These are phyloP conservation scores for Phocides pigmalion DNA, from an alignment of 1,140 invertebrate species.

Conservation along the genomic window DNA sequence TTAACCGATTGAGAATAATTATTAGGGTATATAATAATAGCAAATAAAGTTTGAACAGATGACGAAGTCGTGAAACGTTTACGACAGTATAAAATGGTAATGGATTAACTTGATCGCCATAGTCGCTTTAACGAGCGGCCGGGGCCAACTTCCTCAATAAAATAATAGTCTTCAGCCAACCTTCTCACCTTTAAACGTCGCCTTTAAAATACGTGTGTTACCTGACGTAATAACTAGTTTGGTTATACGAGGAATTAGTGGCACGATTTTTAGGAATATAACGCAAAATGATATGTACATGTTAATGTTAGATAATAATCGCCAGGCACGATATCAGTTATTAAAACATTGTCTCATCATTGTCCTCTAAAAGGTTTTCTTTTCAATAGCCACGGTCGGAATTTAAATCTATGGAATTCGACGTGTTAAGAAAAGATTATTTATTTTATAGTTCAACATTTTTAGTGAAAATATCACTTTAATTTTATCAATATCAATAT, in stretches of 20 bases:
- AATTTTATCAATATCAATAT: too few species aligned
- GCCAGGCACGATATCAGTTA: too few species aligned
- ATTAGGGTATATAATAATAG: constrained; percentile 55
- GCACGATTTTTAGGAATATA: too few species aligned
- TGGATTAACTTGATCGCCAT: constrained; percentile 75
- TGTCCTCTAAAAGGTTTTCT: too few species aligned
- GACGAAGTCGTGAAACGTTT: constrained; percentile 74
- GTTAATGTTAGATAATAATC: too few species aligned
- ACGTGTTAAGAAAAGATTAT: too few species aligned
- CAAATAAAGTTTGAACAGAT: constrained; percentile 65
- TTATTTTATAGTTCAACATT: too few species aligned
- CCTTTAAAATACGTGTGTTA: constrained; percentile 32
- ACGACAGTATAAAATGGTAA: constrained; percentile 79
- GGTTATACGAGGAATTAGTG: background rate
- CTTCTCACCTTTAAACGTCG: constrained; percentile 38
- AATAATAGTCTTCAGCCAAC: constrained; percentile 66
- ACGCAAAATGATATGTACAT: too few species aligned
- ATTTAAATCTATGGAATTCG: too few species aligned
- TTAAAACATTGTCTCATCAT: too few species aligned
- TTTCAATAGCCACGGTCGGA: too few species aligned
- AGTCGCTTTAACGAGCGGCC: constrained; percentile 72
- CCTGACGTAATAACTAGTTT: background rate
- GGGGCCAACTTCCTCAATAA: constrained; percentile 79
- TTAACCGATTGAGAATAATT: constrained; percentile 33
- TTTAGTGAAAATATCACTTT: too few species aligned